Conservation (phyloP, 2,113 vertebrate genomes). For the Leucosticte australis region DNA sequence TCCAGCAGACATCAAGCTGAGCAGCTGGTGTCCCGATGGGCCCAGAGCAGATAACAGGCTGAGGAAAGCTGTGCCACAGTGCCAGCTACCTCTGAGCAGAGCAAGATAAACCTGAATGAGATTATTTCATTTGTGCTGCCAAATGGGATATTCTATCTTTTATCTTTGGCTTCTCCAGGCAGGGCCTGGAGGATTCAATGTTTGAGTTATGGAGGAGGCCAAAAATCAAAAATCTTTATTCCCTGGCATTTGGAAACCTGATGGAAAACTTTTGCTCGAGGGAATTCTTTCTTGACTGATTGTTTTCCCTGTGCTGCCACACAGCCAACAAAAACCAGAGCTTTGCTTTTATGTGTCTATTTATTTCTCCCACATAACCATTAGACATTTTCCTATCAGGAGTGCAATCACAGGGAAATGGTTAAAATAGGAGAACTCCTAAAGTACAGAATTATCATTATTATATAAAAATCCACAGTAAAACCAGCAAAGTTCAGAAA, state of each 20-base stretch:
- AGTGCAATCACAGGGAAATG: neutral
- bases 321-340: neutral
- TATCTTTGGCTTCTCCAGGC: constrained; percentile 28
- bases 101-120: constrained; percentile 52
- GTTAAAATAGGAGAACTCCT: neutral
- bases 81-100: neutral
- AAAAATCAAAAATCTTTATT: constrained; percentile 25
- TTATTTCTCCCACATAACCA: neutral
- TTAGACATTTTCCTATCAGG: neutral
- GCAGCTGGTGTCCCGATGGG: neutral
- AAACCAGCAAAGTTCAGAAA: neutral
- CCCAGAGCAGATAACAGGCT: constrained; percentile 15
- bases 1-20: neutral
- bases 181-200: constrained; percentile 23
- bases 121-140: constrained; percentile 39
- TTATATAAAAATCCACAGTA: neutral
- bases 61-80: constrained; percentile 37
- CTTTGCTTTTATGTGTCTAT: neutral
- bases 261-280: neutral
- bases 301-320: neutral
- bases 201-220: neutral
- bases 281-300: neutral
- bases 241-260: neutral
- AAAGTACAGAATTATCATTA: neutral
- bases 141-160: constrained; percentile 41